Conservation (phyloP, 2,797 vertebrate genomes). For the Antennarius maculatus region DNA sequence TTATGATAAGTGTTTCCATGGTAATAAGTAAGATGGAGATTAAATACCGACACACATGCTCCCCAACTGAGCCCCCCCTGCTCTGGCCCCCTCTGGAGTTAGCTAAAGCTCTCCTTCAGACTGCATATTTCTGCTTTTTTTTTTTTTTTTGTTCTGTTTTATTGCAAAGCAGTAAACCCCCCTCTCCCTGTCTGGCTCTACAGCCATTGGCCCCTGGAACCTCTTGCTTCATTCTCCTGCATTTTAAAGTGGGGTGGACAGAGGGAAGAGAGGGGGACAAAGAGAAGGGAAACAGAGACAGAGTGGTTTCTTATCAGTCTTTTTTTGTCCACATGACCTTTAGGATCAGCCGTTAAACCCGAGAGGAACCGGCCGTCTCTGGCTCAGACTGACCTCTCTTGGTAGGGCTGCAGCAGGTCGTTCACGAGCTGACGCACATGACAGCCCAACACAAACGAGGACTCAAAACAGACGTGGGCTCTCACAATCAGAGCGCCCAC, state of each 20-base stretch:
- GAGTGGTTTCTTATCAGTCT: conserved; percentile 58
- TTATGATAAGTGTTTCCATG: conserved; percentile 42
- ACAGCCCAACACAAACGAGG: conserved; percentile 16
- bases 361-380: conserved; percentile 44
- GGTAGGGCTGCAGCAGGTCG: conserved; percentile 36
- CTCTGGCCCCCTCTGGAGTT: conserved; percentile 56
- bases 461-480: conserved; percentile 33
- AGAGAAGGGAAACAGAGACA: conserved; percentile 30
- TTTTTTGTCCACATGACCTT: conserved; percentile 45
- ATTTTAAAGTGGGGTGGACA: conserved; percentile 37
- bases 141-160: conserved; percentile 72
- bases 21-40: conserved; percentile 19
- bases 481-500: conserved; percentile 20
- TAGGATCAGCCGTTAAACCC: conserved; percentile 54
- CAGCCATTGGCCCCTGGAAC: conserved; percentile 65
- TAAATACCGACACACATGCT: conserved; percentile 1
- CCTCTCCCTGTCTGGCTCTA: conserved; percentile 67
- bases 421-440: conserved; percentile 32
- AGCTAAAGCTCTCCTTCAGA: conserved; percentile 71
- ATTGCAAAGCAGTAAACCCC: conserved; percentile 76
- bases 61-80: conserved; percentile 59
- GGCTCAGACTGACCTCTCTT: conserved; percentile 51
- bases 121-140: conserved; percentile 65
- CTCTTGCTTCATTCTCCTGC: conserved; percentile 66
- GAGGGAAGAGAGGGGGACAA: conserved; percentile 26